Conservation (phyloP, 2,113 vertebrate genomes). For the Chaetops frenatus region DNA sequence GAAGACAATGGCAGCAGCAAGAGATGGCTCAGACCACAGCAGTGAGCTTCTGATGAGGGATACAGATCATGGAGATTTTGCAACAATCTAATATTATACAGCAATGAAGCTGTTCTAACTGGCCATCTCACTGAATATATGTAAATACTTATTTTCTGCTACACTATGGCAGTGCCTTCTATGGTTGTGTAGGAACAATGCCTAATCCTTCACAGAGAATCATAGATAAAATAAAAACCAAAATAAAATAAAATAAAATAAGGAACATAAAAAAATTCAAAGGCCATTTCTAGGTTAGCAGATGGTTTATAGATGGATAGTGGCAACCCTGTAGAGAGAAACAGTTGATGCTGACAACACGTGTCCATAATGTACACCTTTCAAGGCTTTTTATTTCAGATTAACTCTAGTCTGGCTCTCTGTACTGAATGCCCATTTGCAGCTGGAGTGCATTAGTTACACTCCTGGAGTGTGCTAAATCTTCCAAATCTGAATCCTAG, state of each 20-base stretch:
- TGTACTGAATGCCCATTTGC: constrained; percentile 14
- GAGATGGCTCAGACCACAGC: not conserved
- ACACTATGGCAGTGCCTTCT: not conserved
- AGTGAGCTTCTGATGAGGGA: not conserved
- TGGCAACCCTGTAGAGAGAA: not conserved
- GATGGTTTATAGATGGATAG: not conserved
- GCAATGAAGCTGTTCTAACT: not conserved
- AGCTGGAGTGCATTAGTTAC: constrained; percentile 56
- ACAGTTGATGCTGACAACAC: constrained; percentile 1
- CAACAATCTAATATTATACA: not conserved
- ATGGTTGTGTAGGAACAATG: not conserved
- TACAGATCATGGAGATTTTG: not conserved
- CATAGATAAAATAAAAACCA: not conserved
- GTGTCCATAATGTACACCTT: constrained; percentile 15
- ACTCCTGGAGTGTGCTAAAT: constrained; percentile 47
- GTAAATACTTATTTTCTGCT: not conserved
- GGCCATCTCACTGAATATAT: not conserved
- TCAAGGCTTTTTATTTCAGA: constrained; percentile 36
- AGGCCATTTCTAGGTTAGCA: not conserved
- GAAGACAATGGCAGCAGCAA: not conserved
- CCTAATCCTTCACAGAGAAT: not conserved
- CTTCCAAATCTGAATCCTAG: constrained; percentile 16
- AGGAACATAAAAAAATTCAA: not conserved
- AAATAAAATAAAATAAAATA: not conserved
- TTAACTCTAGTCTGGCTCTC: not conserved